Evolutionary conservation across 2,797 vertebrate genomes (phyloP), one percentile per base, ranked within the genome.

Genomic region (Phoxinus dragarum): DNA sequence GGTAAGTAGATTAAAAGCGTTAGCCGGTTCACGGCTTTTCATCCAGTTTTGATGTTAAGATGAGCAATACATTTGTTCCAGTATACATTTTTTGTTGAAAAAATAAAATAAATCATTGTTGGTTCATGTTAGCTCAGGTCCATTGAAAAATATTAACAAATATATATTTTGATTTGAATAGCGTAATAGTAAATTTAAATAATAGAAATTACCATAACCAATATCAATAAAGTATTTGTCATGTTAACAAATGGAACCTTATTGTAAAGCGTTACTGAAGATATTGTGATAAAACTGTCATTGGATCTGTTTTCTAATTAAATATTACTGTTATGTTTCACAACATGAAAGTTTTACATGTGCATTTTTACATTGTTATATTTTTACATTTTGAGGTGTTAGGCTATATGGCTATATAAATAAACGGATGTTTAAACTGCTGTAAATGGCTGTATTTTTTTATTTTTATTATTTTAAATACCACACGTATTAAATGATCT

Each of bases 341-440:
- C 17, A 66, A 38, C 8, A 77, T 36, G 10, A 64, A 36, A 7
- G 44, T 47, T 54, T 54, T 52, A 54, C 6, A 21, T 23, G 27
- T 36, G 16, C 71, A 19, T 73, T 31, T 71, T 47, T 59, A 64
- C 34, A 3, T 27, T 27, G 27, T 27, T 27, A 27, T 27, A 27
- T 27, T 27, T 27, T 27, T 27, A 27, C 27, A 27, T 27, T 27
- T 27, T 64, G n/a, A 40, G 40, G 21, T 27, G 36, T 69, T 69
- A 27, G 27, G 27, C 27, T 27, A 27, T 27, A 27, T 27, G 27
- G 1, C 27, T 27, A 21, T 44, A 16, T 44, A 27, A 69, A 69
- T 78, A 84, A 84, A 77, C 4, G 1, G 6, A 76, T 52, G 17
- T 59, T 56, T 14, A 44, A 68, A n/a, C 19, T 44, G 73, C n/a